Evolutionary conservation across 2,797 vertebrate genomes (phyloP).

Genomic region (Bradypus variegatus): DNA sequence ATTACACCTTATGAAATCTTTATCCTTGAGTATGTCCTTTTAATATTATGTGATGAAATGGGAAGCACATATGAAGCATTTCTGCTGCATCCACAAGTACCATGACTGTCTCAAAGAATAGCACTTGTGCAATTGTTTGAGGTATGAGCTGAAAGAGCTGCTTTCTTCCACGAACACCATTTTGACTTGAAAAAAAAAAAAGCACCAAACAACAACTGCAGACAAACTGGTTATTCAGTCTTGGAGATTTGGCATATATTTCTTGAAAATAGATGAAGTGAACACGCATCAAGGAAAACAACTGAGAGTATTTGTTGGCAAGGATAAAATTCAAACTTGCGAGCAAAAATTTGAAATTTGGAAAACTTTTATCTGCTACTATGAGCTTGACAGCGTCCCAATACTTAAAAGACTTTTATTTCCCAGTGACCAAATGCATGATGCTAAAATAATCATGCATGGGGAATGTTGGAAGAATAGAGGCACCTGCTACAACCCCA

Average conservation of each 20-base stretch:
- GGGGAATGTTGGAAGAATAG: not conserved
- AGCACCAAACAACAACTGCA: not conserved
- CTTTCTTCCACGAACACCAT: not conserved
- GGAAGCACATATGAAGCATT: not conserved
- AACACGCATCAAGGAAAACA: not conserved
- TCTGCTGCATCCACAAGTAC: too few species aligned
- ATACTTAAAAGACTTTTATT: not conserved
- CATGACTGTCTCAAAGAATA: not conserved
- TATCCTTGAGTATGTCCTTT: not conserved
- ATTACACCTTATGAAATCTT: not conserved
- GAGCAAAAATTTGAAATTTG: constrained; percentile 22
- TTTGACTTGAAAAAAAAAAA: not conserved
- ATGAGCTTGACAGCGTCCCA: not conserved
- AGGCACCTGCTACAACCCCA: too few species aligned
- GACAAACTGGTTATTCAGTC: not conserved
- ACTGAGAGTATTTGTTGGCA: not conserved
- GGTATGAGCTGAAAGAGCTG: not conserved
- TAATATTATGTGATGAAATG: not conserved
- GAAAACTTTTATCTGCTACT: not conserved
- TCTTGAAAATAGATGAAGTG: not conserved
- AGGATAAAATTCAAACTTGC: not conserved
- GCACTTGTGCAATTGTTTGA: not conserved
- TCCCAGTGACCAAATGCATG: not conserved
- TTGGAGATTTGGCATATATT: too few species aligned
- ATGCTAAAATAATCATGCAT: not conserved